These are phyloP conservation scores for Amphimallon solstitiale DNA, from an alignment of 2,888 invertebrate species.

Conservation along the genomic window DNA sequence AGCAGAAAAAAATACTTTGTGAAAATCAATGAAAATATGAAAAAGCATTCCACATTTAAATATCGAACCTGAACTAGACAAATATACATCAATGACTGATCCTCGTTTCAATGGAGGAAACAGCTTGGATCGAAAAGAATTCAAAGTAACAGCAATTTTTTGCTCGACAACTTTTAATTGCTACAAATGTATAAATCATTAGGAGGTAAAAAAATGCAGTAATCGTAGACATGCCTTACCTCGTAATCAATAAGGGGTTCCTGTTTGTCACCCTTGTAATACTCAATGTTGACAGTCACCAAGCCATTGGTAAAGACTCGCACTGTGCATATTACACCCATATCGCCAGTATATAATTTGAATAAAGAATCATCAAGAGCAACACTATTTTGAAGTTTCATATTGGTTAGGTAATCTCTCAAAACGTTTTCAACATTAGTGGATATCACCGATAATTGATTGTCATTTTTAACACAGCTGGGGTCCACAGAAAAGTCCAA, in stretches of 20 bases:
- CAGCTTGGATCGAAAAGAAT: conserved; percentile 80
- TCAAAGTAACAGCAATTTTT: conserved; percentile 76
- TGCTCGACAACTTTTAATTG: conserved; percentile 79
- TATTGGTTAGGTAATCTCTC: conserved; percentile 76
- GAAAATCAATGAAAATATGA: conserved; percentile 31
- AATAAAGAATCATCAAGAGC: conserved; percentile 77
- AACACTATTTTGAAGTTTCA: conserved; percentile 75
- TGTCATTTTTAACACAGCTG: conserved; percentile 72
- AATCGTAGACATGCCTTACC: conserved; percentile 65
- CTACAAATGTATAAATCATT: conserved; percentile 64
- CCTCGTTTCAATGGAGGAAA: conserved; percentile 86
- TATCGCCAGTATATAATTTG: conserved; percentile 76
- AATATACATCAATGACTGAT: conserved; percentile 83
- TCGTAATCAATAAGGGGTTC: conserved; percentile 79
- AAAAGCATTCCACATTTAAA: conserved; percentile 42
- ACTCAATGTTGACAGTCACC: conserved; percentile 85
- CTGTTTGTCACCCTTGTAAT: conserved; percentile 79
- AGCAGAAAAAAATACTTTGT: conserved; percentile 45
- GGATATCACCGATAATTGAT: conserved; percentile 73
- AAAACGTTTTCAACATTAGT: conserved; percentile 76
- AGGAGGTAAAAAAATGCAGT: background rate
- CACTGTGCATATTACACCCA: conserved; percentile 75
- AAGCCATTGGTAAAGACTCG: conserved; percentile 80
- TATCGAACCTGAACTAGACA: conserved; percentile 86
- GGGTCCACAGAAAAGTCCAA: conserved; percentile 83